phyloP scores from a whole-genome alignment of 2,888 invertebrate genomes.

The Biston stratarius region DNA sequence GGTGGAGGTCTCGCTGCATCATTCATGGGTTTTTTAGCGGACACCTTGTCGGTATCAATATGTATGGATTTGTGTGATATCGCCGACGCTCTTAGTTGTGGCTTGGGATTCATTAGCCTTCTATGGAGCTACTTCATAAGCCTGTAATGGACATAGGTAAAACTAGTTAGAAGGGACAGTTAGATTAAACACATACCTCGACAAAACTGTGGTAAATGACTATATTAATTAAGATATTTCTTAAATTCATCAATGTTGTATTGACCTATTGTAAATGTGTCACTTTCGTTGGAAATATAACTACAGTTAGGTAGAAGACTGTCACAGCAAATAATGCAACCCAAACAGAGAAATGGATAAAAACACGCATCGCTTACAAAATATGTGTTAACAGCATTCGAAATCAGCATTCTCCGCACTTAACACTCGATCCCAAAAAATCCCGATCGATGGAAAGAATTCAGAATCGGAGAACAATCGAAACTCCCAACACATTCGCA shows the following conservation, averaged over 20 bases:
- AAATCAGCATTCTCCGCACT: constrained; percentile 68
- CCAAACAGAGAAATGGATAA: constrained; percentile 41
- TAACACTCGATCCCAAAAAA: constrained; percentile 68
- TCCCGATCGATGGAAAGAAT: constrained; percentile 56
- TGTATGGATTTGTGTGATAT: constrained; percentile 76
- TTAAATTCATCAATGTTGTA: neutral
- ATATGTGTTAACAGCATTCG: constrained; percentile 53
- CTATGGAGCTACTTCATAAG: neutral
- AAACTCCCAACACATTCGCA: constrained; percentile 66
- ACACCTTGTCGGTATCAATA: constrained; percentile 82
- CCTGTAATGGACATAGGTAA: neutral
- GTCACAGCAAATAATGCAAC: neutral
- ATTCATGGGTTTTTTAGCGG: constrained; percentile 82
- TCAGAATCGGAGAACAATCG: constrained; percentile 76
- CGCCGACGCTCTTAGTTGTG: constrained; percentile 57
- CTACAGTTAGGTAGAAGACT: too few relatives aligned
- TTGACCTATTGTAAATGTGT: too few relatives aligned
- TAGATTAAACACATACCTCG: neutral
- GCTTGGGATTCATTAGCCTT: constrained; percentile 26
- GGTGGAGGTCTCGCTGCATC: constrained; percentile 81
- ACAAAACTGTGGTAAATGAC: too few relatives aligned
- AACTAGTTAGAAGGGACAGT: neutral
- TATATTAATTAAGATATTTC: neutral
- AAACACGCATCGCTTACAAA: constrained; percentile 44
- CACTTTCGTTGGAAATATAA: too few relatives aligned